Evolutionary conservation across 2,113 vertebrate genomes (phyloP), one percentile per base, ranked within the genome.

Genomic region (Monarcha castaneiventris): DNA sequence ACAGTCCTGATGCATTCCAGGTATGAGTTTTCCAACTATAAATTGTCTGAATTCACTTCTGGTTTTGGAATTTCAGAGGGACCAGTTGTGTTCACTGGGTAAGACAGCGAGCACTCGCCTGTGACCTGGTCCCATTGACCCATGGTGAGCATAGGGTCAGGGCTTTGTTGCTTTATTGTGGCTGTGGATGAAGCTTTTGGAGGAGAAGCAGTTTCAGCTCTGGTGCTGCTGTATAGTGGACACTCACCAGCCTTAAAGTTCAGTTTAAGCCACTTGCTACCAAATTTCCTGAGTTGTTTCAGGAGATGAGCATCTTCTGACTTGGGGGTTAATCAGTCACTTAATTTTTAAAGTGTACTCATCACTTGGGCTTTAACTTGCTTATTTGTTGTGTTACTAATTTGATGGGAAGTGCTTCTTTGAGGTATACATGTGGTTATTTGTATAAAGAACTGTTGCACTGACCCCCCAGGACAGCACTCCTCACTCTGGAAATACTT

Each of bases 121-220:
- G 74, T 44, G 49, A n/a, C 29, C 27, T 25, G 44, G 7, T 75
- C 20, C 51, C 23, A 0, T 10, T 74, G 59, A 18, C 23, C 54
- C 48, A 43, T 10, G 55, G 14, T 59, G 79, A 71, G 55, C 5
- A 0, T 0, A 58, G 44, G 10, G 9, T n/a, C 1, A 0, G 32
- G 55, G 37, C 8, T 62, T 41, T 66, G 29, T 7, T 80, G 55
- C 55, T 69, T 68, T 66, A 1, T 2, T 67, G 58, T 35, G 32
- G 7, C 33, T 81, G 6, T 8, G 29, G 21, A 4, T 88, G 64
- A 32, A 41, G 39, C 4, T 46, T 75, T 79, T n/a, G 55, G 11
- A 74, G 39, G n/a, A 68, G 39, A 8, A 71, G 14, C 26, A 21
- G 32, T 51, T 77, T 37, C 37, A 64, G 35, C 62, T 75, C 17